Conservation (phyloP, 37 sponge, comb jelly and placozoan genomes). For the Diacarnus erythraeanus region DNA sequence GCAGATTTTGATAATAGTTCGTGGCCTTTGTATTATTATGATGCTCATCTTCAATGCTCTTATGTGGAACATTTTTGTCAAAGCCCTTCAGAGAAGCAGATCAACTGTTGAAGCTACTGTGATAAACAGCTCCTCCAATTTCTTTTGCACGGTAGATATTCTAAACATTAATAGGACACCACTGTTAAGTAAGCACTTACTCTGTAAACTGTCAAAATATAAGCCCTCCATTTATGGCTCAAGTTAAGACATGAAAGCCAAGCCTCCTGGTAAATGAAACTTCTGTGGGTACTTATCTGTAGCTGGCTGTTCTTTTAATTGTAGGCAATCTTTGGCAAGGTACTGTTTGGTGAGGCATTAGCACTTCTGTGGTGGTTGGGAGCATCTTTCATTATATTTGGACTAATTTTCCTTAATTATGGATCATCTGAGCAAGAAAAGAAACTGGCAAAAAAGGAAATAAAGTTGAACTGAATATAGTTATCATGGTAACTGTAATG, state of each 20-base stretch:
- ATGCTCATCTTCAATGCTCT: slow-evolving; percentile 69
- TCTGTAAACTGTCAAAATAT: too few species aligned
- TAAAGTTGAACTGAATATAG: too few species aligned
- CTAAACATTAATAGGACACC: too few species aligned
- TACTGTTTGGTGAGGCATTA: slow-evolving; percentile 68
- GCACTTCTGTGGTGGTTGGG: slow-evolving; percentile 80
- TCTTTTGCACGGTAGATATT: slow-evolving; percentile 73
- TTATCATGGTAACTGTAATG: too few species aligned
- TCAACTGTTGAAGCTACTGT: slow-evolving; percentile 74
- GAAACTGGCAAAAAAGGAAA: not conserved
- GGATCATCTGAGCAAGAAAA: not conserved
- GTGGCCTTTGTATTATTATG: slow-evolving; percentile 25
- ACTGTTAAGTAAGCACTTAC: too few species aligned
- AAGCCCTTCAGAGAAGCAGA: slow-evolving; percentile 46
- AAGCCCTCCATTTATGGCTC: not conserved
- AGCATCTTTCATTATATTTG: slow-evolving; percentile 64
- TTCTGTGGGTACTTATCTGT: too few species aligned
- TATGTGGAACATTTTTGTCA: slow-evolving; percentile 74
- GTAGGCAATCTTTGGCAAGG: slow-evolving; percentile 67
- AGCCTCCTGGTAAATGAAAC: too few species aligned
- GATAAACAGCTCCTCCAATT: slow-evolving; percentile 63
- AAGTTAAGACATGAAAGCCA: too few species aligned
- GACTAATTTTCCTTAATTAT: slow-evolving; percentile 55
- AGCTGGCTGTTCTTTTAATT: not conserved
- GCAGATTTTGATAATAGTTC: slow-evolving; percentile 35